phyloP scores from a whole-genome alignment of 2,797 vertebrate genomes.

The Premnoplex brunnescens region DNA sequence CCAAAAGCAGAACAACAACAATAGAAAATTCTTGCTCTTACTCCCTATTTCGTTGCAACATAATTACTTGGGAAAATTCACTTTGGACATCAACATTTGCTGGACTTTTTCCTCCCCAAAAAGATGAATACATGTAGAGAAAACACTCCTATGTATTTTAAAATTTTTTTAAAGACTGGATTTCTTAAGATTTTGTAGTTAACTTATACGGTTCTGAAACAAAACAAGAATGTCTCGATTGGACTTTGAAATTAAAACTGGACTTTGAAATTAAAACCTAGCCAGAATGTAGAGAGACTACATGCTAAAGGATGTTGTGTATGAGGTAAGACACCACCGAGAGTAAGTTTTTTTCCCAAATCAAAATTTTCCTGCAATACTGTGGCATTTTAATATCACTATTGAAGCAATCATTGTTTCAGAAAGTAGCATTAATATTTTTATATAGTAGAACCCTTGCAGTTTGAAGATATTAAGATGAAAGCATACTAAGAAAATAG shows the following conservation, averaged over 20 bases:
- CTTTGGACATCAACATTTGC: background rate
- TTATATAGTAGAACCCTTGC: background rate
- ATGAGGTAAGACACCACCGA: background rate
- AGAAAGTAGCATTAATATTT: background rate
- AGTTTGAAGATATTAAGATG: background rate
- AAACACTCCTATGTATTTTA: background rate
- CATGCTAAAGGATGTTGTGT: background rate
- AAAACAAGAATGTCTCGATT: background rate
- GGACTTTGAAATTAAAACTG: background rate
- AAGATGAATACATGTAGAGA: background rate
- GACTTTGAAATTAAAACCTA: background rate
- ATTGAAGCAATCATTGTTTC: background rate
- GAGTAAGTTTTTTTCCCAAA: background rate
- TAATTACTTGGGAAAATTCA: background rate
- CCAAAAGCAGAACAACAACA: background rate
- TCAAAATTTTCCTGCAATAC: background rate
- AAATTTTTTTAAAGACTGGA: background rate
- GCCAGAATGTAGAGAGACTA: background rate
- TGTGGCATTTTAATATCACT: background rate
- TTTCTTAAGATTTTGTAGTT: background rate
- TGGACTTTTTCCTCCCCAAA: background rate
- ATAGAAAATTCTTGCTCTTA: background rate
- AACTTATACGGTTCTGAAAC: background rate
- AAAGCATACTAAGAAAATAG: background rate
- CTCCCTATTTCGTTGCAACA: background rate